These are phyloP conservation scores for Delphinus delphis DNA, from an alignment of 2,113 vertebrate genomes.

Conservation along the genomic window DNA sequence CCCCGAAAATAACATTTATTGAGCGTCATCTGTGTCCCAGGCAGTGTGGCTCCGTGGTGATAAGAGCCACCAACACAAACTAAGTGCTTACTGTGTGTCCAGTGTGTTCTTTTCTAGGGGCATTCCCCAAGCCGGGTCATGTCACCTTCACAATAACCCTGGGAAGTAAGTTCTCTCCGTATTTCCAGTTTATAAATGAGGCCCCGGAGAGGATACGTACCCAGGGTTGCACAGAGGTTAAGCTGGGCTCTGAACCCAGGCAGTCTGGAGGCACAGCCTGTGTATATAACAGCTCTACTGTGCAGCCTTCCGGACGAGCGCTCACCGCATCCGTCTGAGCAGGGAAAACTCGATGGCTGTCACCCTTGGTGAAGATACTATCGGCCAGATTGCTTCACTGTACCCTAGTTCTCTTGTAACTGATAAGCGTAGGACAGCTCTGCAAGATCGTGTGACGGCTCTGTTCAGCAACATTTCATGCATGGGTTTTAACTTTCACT, in stretches of 20 bases:
- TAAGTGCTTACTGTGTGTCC: background rate
- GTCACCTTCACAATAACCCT: background rate
- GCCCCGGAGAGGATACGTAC: background rate
- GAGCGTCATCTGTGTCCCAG: background rate
- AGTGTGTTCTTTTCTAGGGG: fast-evolving
- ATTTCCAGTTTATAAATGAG: background rate
- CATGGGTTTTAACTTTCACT: background rate
- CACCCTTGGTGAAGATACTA: background rate
- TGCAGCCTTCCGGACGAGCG: background rate
- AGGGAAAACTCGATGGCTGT: background rate
- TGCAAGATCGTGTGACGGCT: background rate
- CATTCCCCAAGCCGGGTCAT: background rate
- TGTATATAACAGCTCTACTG: fast-evolving
- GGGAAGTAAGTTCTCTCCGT: background rate
- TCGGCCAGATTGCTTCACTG: background rate
- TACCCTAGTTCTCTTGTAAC: background rate
- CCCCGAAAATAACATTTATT: background rate
- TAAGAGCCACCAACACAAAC: background rate
- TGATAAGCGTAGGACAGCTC: background rate
- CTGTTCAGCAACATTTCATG: background rate
- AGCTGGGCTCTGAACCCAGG: background rate
- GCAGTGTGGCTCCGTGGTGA: background rate
- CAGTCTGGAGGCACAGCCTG: too few species aligned
- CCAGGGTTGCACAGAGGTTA: background rate
- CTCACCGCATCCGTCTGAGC: background rate